Percentiles rank a stretch among this genome's conserved stretches.
Conservation (phyloP, 92 coral and sea anemone genomes). For the Porites cylindrica region DNA sequence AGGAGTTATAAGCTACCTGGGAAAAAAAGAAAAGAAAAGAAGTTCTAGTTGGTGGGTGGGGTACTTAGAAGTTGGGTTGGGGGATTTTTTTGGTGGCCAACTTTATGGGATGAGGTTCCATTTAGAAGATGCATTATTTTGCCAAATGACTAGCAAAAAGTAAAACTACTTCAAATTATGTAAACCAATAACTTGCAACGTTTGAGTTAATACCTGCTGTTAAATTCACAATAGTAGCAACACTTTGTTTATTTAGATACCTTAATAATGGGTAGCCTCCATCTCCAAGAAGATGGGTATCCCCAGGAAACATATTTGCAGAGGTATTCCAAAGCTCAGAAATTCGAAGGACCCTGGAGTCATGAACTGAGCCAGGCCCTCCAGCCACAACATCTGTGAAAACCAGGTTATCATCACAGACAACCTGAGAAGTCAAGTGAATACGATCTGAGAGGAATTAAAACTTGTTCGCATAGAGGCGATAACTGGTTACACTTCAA, state of each 20-base stretch:
- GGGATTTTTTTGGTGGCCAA: neutral
- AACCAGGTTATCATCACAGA: neutral
- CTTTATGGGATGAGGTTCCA: neutral
- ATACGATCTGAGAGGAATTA: too few relatives aligned
- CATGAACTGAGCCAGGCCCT: slow-evolving; percentile 78
- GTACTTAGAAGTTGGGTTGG: too few relatives aligned
- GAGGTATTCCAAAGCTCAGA: slow-evolving; percentile 48
- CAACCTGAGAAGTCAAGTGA: neutral
- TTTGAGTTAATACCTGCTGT: neutral
- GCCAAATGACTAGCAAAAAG: neutral
- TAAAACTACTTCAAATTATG: too few relatives aligned
- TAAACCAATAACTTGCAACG: neutral
- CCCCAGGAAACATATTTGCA: slow-evolving; percentile 54
- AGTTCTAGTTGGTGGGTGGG: too few relatives aligned
- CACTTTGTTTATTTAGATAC: slow-evolving; percentile 4
- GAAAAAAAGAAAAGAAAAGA: neutral
- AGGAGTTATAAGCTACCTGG: slow-evolving; percentile 52
- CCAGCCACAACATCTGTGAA: slow-evolving; percentile 63
- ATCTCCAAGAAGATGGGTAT: slow-evolving; percentile 68
- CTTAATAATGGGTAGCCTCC: slow-evolving; percentile 69
- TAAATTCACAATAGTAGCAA: neutral
- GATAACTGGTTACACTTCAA: too few relatives aligned
- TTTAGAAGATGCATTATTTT: too few relatives aligned
- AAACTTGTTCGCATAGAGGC: too few relatives aligned
- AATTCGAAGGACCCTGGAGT: slow-evolving; percentile 60